Percentiles rank a stretch among this genome's conserved stretches.
phyloP scores from a whole-genome alignment of 2,888 invertebrate species.

The Archaeoteleia sp. region DNA sequence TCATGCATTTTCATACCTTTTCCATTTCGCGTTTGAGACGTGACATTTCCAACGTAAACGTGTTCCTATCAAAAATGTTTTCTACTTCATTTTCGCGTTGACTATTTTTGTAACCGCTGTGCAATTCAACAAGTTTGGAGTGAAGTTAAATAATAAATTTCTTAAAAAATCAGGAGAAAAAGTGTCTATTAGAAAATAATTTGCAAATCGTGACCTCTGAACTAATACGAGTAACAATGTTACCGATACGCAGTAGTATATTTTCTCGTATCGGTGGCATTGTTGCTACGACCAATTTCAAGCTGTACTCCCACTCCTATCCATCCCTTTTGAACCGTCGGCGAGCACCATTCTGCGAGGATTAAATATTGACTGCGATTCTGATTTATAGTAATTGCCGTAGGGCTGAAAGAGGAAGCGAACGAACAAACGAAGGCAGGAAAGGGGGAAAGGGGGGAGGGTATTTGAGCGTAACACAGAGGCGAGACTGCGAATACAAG shows the following conservation, averaged over 20 bases:
- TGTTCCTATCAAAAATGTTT: slow-evolving; percentile 16
- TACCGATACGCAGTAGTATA: slow-evolving; percentile 65
- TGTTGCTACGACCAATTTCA: slow-evolving; percentile 65
- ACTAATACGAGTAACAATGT: slow-evolving; percentile 39
- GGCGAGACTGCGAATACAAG: slow-evolving; percentile 39
- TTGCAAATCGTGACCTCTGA: slow-evolving; percentile 23
- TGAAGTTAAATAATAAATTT: too few species aligned
- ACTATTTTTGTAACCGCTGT: slow-evolving; percentile 11
- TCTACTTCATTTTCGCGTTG: slow-evolving; percentile 25
- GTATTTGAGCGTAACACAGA: slow-evolving; percentile 48
- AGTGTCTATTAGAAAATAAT: slow-evolving; percentile 1
- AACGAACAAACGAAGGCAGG: slow-evolving; percentile 52
- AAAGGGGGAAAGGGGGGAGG: slow-evolving; percentile 47
- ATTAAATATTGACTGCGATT: slow-evolving; percentile 74
- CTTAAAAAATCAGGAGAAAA: too few species aligned
- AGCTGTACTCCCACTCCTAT: slow-evolving; percentile 50
- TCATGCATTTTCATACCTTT: slow-evolving; percentile 41
- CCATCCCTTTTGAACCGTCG: slow-evolving; percentile 59
- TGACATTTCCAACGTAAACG: slow-evolving; percentile 13
- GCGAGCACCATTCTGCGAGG: slow-evolving; percentile 70
- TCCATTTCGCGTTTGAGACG: slow-evolving; percentile 19
- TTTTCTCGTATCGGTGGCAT: slow-evolving; percentile 72
- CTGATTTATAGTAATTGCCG: slow-evolving; percentile 74
- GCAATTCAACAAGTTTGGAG: background rate
- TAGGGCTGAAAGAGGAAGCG: slow-evolving; percentile 60